Evolutionary conservation across 37 sponge, comb jelly and placozoan genomes (phyloP).

Genomic region (Amphimedon queenslandica): DNA sequence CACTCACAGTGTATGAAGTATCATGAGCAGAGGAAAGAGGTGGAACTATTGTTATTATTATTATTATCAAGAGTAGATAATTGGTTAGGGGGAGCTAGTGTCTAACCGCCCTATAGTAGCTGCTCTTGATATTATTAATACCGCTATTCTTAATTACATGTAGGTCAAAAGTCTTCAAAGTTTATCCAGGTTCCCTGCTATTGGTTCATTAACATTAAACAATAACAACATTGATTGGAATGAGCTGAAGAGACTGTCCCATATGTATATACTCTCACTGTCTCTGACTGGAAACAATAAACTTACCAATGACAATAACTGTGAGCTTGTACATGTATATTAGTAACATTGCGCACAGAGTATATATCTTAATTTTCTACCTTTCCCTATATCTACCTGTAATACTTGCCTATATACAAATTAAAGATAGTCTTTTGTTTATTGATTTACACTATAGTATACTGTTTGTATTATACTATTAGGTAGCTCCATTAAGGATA

Average conservation of each 20-base stretch:
- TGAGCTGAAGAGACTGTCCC: conserved; percentile 37
- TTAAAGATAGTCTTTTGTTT: too few relatives aligned
- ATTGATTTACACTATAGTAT: too few relatives aligned
- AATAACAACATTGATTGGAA: conserved; percentile 60
- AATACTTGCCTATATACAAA: too few relatives aligned
- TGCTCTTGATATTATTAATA: neutral
- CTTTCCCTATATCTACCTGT: neutral
- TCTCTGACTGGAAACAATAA: conserved; percentile 39
- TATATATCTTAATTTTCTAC: neutral
- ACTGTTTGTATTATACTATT: too few relatives aligned
- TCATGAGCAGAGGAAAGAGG: neutral
- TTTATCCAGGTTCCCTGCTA: conserved; percentile 44
- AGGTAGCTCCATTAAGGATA: conserved; percentile 60
- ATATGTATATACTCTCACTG: conserved; percentile 41
- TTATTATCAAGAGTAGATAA: too few relatives aligned
- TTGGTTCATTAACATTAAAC: conserved; percentile 40
- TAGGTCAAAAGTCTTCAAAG: conserved; percentile 43
- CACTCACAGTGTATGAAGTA: too few relatives aligned
- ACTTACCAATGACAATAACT: conserved; percentile 63
- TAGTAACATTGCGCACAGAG: neutral
- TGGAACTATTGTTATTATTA: too few relatives aligned
- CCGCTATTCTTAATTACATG: neutral
- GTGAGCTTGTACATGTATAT: conserved; percentile 34
- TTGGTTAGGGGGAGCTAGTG: too few relatives aligned
- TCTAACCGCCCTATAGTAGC: neutral